These are phyloP conservation scores for Passer montanus DNA, from an alignment of 2,113 vertebrate species.

Conservation along the genomic window DNA sequence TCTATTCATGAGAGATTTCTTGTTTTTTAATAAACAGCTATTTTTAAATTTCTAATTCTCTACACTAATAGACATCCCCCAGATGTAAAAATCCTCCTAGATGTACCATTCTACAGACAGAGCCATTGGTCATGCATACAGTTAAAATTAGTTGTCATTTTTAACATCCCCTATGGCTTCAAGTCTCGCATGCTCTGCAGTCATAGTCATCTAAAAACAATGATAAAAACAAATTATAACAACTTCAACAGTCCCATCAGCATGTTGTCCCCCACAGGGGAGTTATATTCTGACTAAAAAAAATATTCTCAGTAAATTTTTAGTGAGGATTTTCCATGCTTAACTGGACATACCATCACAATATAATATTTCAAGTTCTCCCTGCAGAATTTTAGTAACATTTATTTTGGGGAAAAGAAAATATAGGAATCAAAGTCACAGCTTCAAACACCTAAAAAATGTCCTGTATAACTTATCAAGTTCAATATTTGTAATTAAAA, in stretches of 20 bases:
- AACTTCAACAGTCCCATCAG: background rate
- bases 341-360: background rate
- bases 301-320: background rate
- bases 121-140: background rate
- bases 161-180: background rate
- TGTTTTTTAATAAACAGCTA: background rate
- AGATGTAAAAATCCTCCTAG: background rate
- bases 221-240: background rate
- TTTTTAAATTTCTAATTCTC: background rate
- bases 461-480: background rate
- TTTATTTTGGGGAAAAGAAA: background rate
- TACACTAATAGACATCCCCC: background rate
- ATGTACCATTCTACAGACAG: background rate
- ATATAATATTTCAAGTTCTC: background rate
- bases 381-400: background rate
- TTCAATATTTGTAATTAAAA: background rate
- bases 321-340: background rate
- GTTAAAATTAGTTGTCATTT: background rate
- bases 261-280: fast-evolving
- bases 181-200: background rate
- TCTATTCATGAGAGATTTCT: background rate
- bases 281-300: background rate
- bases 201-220: background rate
- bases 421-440: background rate
- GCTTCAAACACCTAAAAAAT: background rate